Base-by-base conservation (phyloP, 2,888 invertebrate species). In the Dyspetes luteomarginatus region DNA sequence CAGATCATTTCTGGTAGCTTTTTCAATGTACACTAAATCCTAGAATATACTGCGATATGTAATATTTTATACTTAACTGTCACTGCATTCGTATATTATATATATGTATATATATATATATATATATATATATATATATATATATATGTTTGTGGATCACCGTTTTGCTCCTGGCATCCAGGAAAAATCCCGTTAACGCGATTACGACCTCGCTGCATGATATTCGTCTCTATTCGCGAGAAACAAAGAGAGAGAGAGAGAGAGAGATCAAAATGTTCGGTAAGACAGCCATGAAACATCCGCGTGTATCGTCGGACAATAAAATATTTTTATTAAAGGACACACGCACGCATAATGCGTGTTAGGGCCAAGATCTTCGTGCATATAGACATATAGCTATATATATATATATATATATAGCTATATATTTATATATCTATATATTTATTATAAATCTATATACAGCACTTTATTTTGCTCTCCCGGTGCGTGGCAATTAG, bases 281-380 rank as follows among this genome's bases (percentile, higher is more conserved):
- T 62, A 56, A 55, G 60, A 64, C 45, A 58, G 55, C 64, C 55
- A 67, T 69, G 28, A 64, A 71, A 71, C 56, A 72, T 58, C 41
- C 58, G 43, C 55, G 48, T 76, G 72, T 81, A 81, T 81, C 67
- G 78, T 73, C 72, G 74, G 80, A 83, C 85, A 78, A 89, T 90
- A 90, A 89, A 73, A 90, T 85, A 86, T 88, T 90, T 90, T 90
- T 84, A 90, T 86, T 87, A 88, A 83, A 82, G 74, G 65, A 48
- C 48, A 78, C 74, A 65, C 48, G 73, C 75, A 65, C 36, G 72
- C 43, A 30, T 36, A n/a, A 41, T 19, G 45, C 60, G 45, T 12
- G 22, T 50, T 67, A 45, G 68, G 72, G 12, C 17, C 48, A 60
- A 72, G 48, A 64, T 75, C 36, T 75, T 72, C 45, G 62, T 52